These are phyloP conservation scores for Aethes cnicana DNA, from an alignment of 2,888 invertebrate species.

Conservation along the genomic window DNA sequence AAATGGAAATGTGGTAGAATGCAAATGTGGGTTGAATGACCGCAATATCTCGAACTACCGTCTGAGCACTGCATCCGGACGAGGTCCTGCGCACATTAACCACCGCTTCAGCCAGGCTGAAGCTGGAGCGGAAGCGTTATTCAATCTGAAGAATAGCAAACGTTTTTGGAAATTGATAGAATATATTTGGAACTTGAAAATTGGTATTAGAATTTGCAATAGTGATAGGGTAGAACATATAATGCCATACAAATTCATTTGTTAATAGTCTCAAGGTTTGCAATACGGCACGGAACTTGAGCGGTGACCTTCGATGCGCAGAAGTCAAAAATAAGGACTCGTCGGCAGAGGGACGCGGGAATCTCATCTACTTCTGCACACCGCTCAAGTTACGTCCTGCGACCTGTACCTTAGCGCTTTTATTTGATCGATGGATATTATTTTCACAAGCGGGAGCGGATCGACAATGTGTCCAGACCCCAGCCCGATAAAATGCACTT, in stretches of 20 bases:
- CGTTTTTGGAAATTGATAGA: too few relatives aligned
- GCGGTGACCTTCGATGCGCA: too few relatives aligned
- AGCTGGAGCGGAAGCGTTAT: conserved; percentile 1
- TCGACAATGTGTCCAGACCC: background rate
- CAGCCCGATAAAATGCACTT: background rate
- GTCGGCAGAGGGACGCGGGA: too few relatives aligned
- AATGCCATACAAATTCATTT: too few relatives aligned
- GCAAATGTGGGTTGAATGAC: conserved; percentile 14
- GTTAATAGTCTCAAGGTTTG: too few relatives aligned
- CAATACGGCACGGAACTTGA: too few relatives aligned
- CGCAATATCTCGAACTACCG: conserved; percentile 11
- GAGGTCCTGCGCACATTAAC: background rate
- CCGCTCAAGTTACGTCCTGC: background rate
- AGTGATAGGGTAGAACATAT: too few relatives aligned
- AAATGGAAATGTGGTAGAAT: conserved; percentile 17
- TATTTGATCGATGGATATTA: background rate
- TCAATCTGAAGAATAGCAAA: background rate
- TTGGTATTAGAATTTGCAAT: too few relatives aligned
- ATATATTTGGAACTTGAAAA: too few relatives aligned
- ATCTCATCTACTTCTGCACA: too few relatives aligned
- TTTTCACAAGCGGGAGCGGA: background rate
- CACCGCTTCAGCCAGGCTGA: conserved; percentile 4
- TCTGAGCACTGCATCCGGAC: conserved; percentile 9
- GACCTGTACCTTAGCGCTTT: background rate
- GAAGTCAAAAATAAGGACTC: too few relatives aligned